Evolutionary conservation across 2,888 invertebrate genomes (phyloP), one percentile per base, ranked within the genome.

Genomic region (Lathronympha strigana): DNA sequence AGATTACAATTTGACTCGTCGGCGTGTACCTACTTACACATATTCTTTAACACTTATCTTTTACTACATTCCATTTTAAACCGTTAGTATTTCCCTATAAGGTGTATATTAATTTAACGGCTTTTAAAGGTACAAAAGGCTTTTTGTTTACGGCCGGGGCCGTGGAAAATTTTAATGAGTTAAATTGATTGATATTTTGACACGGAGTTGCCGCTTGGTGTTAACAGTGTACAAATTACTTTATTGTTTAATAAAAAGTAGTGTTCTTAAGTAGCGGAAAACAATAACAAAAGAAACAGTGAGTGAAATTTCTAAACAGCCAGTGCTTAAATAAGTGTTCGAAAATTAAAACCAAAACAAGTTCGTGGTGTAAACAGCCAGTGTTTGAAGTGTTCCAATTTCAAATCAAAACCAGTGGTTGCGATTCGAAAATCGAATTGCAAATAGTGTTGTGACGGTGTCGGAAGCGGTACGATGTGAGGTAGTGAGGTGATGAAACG

Each of bases 171-270:
- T 84, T 81, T 86, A 86, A 85, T 81, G 82, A 82, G 78, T 64
- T 70, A 77, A 77, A 83, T 82, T 84, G 87, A 88, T 87, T 86
- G 85, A 81, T 84, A 83, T 85, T 84, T 82, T 85, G 86, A 82
- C 76, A 76, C 45, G 1, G 36, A 54, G 54, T 47, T 45, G 60
- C 66, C 61, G 53, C 54, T 49, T 40, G 36, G 57, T 53, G 17
- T 54, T 57, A 43, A 62, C 62, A 54, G 36, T 43, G 21, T 51
- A 60, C 64, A 53, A 53, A 60, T 47, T 54, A 21, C 40, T 49
- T 50, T 66, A 33, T 38, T 57, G 21, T 49, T 49, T 21, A 61
- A 47, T 51, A 60, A 36, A 55, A 33, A 28, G 13, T 31, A n/a
- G 47, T n/a, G 19, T 40, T 2, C 11, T 4, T 15, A 45, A 45